These are phyloP conservation scores for Lochmaea capreae DNA, from an alignment of 2,888 invertebrate genomes.

Conservation along the genomic window DNA sequence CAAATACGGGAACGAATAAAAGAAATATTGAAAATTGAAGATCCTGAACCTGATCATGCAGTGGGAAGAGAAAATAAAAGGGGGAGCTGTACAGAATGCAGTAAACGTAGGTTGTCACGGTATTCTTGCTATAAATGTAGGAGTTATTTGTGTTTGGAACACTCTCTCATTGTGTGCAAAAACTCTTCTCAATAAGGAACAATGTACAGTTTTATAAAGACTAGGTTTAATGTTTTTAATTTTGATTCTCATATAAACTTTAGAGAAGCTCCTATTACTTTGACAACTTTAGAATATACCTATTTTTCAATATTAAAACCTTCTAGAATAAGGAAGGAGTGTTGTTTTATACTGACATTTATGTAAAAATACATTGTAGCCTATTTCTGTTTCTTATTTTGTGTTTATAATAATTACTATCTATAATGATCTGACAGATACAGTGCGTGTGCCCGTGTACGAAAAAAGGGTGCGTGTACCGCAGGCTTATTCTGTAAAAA, in stretches of 20 bases:
- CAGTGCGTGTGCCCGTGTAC: no score
- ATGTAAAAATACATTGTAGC: conserved; percentile 3
- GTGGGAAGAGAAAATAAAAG: conserved; percentile 20
- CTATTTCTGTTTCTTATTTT: conserved; percentile 15
- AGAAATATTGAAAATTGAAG: conserved; percentile 19
- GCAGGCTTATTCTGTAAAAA: no score
- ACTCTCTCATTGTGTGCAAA: conserved; percentile 27
- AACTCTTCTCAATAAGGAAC: conserved; percentile 23
- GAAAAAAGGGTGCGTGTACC: no score
- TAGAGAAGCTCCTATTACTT: neutral
- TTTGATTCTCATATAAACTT: conserved; percentile 21
- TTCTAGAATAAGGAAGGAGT: conserved; percentile 15
- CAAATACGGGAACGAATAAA: no score
- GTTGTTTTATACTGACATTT: neutral
- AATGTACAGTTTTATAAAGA: conserved; percentile 15
- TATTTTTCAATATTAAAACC: no score
- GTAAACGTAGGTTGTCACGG: conserved; percentile 17
- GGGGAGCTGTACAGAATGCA: conserved; percentile 22
- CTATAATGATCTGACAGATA: no score
- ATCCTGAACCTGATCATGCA: conserved; percentile 17
- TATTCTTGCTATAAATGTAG: conserved; percentile 28
- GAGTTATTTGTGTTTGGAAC: conserved; percentile 26
- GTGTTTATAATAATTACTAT: conserved; percentile 10
- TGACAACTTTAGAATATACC: conserved; percentile 1
- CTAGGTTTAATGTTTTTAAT: conserved; percentile 13